These are phyloP conservation scores for Lycocorax pyrrhopterus DNA, from an alignment of 2,113 vertebrate genomes.

Conservation along the genomic window DNA sequence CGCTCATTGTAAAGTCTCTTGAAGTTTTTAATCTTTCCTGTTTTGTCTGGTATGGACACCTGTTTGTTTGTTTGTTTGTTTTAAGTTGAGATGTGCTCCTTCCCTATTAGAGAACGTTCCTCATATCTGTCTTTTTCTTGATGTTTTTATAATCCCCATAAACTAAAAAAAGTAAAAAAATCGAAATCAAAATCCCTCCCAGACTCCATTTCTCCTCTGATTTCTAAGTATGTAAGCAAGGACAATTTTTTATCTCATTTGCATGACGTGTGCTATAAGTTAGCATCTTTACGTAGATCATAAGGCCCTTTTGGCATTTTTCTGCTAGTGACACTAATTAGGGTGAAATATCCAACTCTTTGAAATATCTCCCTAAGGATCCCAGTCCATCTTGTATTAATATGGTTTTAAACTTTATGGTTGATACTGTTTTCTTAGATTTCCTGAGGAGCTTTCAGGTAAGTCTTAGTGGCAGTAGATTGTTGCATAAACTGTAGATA, in stretches of 20 bases:
- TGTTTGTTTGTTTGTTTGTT: neutral
- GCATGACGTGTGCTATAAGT: neutral
- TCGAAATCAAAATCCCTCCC: neutral
- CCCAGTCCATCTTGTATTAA: neutral
- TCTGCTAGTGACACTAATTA: neutral
- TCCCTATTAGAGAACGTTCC: neutral
- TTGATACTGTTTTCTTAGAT: neutral
- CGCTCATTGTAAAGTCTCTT: neutral
- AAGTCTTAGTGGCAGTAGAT: neutral
- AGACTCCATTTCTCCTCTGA: neutral
- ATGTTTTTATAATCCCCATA: neutral
- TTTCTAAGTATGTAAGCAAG: neutral
- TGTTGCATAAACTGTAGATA: neutral
- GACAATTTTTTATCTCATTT: neutral
- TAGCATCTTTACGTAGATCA: neutral
- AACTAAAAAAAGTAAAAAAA: neutral
- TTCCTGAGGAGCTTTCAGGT: neutral
- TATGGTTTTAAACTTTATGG: neutral
- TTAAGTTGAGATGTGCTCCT: neutral
- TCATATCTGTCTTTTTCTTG: neutral
- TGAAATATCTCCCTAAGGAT: neutral
- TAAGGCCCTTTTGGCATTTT: neutral
- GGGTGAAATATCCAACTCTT: neutral
- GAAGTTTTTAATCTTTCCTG: neutral
- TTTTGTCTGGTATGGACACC: neutral